Conservation (phyloP, 2,888 invertebrate genomes). For the Lypha dubia region DNA sequence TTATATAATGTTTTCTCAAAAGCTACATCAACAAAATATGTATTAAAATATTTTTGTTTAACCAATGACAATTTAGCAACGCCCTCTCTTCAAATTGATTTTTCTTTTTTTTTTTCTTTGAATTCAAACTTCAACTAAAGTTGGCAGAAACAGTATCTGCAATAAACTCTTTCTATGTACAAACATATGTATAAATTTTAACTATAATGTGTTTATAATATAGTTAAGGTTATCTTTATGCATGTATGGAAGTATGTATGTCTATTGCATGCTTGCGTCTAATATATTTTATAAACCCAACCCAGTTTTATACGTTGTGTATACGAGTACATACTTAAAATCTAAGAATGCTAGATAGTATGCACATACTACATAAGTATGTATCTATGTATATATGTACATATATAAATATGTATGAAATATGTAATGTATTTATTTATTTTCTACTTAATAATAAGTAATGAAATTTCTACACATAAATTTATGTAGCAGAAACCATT, state of each 20-base stretch:
- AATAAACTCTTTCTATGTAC: not conserved
- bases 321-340: slow-evolving; percentile 17
- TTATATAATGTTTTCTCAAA: slow-evolving; percentile 53
- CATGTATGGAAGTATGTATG: not conserved
- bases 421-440: slow-evolving; percentile 21
- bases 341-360: slow-evolving; percentile 7
- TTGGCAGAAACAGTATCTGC: slow-evolving; percentile 51
- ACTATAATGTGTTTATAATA: slow-evolving; percentile 14
- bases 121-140: not conserved
- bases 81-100: slow-evolving; percentile 62
- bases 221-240: slow-evolving; percentile 24
- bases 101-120: slow-evolving; percentile 11
- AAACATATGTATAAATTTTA: not conserved
- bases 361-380: no score
- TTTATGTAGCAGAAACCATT: not conserved
- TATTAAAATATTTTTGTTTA: slow-evolving; percentile 21
- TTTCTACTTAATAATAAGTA: slow-evolving; percentile 5
- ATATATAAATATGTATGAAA: slow-evolving; percentile 16
- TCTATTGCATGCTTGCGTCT: not conserved
- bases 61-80: slow-evolving; percentile 69
- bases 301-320: slow-evolving; percentile 25
- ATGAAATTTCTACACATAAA: not conserved
- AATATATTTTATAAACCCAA: slow-evolving; percentile 33
- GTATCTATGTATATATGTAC: no score
- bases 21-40: slow-evolving; percentile 1